Base-by-base conservation (phyloP, 2,888 invertebrate genomes). In the Notodonta dromedarius region DNA sequence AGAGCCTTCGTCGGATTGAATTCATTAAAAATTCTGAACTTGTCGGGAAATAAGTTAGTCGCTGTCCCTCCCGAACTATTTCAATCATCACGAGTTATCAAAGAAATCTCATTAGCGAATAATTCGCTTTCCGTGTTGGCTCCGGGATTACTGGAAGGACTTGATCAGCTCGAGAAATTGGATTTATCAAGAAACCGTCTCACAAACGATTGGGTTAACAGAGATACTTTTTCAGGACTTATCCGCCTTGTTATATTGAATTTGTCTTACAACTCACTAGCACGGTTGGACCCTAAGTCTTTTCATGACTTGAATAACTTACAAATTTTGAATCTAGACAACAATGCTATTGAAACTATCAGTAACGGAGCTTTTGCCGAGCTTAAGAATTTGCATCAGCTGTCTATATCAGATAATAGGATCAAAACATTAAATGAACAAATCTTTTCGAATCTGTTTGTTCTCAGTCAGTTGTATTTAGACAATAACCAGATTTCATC, bases 1-100 rank as follows among this genome's bases (percentile, higher is more conserved):
- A 94, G 96, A 74, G 96, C 97, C 57, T 95, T 97, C 71, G 95
- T 94, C 65, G 96, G 96, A 69, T 90, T 97, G 73, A 94, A 91
- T 73, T 94, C 95, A 70, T 91, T 98, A 77, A 95, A 95, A 83
- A 94, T 95, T 75, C 90, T 98, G 56, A 97, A 97, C 90, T 91
- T 97, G 83, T 96, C 97, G 12, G 96, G 96, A 83, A 98, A 98
- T 92, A 95, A 95, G 81, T 94, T 98, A 79, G 95, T 96, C 57
- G 96, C 96, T 54, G 94, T 98, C 74, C 97, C 97, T 57, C 96
- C 97, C 24, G 96, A 96, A 87, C 87, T 97, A 76, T 97, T 98
- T 87, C 95, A 96, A 84, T 95, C 95, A 70, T 96, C 96, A 54
- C 94, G 95, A 75, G 95, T 96, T 78, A 91, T 97, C 71, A 94